Percentiles rank a stretch among this genome's conserved stretches.
These are phyloP conservation scores for Myotis findleyi DNA, from an alignment of 2,797 vertebrate species.

Conservation along the genomic window DNA sequence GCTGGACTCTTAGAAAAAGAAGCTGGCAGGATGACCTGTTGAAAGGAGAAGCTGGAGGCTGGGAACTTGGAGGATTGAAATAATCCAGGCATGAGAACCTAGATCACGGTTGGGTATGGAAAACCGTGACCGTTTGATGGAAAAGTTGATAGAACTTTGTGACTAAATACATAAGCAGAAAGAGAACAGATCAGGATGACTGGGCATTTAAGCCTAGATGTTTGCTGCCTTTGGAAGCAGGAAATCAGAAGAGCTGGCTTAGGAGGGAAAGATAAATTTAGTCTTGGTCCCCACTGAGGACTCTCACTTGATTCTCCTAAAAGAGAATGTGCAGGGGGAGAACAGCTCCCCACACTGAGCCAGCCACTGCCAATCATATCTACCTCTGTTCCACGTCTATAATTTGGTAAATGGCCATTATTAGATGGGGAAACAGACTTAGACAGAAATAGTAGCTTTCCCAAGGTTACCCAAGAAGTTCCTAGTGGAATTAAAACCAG, in stretches of 20 bases:
- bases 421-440: background rate
- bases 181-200: constrained; percentile 40
- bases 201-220: background rate
- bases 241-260: background rate
- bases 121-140: background rate
- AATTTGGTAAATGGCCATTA: background rate
- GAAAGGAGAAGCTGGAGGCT: constrained; percentile 5
- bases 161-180: background rate
- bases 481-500: background rate
- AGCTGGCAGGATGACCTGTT: background rate
- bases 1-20: constrained; percentile 27
- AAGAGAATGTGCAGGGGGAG: background rate
- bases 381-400: background rate
- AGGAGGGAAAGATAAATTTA: background rate
- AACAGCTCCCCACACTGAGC: background rate
- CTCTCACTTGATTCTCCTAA: background rate
- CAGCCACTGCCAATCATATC: background rate
- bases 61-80: constrained; percentile 1
- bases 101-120: background rate
- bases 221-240: background rate
- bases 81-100: background rate
- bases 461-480: background rate
- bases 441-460: background rate
- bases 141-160: constrained; percentile 12
- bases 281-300: background rate